These are phyloP conservation scores for Drosophila grimshawi DNA, from an alignment of 1,140 invertebrate species.

Conservation along the genomic window DNA sequence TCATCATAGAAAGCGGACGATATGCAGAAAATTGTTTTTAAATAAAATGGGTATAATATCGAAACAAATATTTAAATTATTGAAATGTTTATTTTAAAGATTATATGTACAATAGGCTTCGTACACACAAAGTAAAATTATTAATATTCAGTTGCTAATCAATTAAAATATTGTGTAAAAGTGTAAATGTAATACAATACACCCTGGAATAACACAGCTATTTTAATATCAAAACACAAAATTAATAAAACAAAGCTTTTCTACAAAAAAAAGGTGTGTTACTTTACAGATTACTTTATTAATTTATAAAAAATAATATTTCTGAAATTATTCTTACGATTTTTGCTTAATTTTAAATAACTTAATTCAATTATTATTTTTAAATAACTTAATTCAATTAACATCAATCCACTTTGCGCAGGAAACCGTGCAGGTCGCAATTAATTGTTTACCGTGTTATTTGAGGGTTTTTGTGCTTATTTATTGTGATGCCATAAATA, in stretches of 20 bases:
- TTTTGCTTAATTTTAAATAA: too few species aligned
- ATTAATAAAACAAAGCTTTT: not conserved
- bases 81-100: not conserved
- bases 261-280: not conserved
- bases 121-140: constrained; percentile 12
- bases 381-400: not conserved
- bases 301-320: not conserved
- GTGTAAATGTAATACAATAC: constrained; percentile 15
- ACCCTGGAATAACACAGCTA: constrained; percentile 47
- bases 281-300: not conserved
- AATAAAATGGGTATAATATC: not conserved
- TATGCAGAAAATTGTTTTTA: constrained; percentile 18
- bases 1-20: not conserved
- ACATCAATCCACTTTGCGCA: not conserved
- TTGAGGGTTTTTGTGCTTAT: constrained; percentile 42
- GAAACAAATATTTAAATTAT: constrained; percentile 3
- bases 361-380: not conserved
- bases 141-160: constrained; percentile 13
- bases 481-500: constrained; percentile 29
- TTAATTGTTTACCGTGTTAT: constrained; percentile 37
- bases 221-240: not conserved
- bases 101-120: constrained; percentile 24
- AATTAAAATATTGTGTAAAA: constrained; percentile 15
- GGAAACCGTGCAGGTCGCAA: constrained; percentile 15
- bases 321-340: not conserved